Evolutionary conservation across 2,113 vertebrate species (phyloP), one percentile per base, ranked within the genome.

Genomic region (Carassius gibelio): DNA sequence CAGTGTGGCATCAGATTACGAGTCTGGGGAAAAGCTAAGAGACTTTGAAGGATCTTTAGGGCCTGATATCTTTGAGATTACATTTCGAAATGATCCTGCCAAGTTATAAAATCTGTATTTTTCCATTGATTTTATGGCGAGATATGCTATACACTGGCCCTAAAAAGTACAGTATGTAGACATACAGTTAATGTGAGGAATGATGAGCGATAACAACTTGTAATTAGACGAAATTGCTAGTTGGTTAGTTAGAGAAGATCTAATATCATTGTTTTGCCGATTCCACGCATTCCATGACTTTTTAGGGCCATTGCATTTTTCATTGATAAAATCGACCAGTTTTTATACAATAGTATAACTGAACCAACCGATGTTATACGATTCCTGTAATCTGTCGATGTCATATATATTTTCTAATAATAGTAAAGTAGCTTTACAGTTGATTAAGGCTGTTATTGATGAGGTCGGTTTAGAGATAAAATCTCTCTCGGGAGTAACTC

Each of bases 361-460:
- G 74, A 52, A 82, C 8, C 36, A 52, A 82, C 8, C 36, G 76
- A 72, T 48, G 59, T 76, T 50, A 26, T 38, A 30, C 14, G 36
- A n/a, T 48, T 52, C n/a, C 3, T 52, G 36, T 7, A 42, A 61
- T 82, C 64, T 55, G 38, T 52, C 62, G 19, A 72, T 26, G 15
- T 80, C 30, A 14, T 17, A 23, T 17, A 23, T 48, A 69, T 45
- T 38, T 50, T 57, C n/a, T 78, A 62, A 64, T 68, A 4, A 62
- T 52, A 38, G 64, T 34, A 75, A 64, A 4, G 57, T 23, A 69
- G 80, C 77, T 83, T 8, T 77, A 34, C 69, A 61, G 42, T 83
- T 84, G 36, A 75, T 84, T 84, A 87, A 84, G 86, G 86, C 86
- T 87, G 82, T 75, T 57, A 83, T 59, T 13, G 81, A 80, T 45